Base-by-base conservation (phyloP, 2,888 invertebrate species). In the Chromoteleia sp. region DNA sequence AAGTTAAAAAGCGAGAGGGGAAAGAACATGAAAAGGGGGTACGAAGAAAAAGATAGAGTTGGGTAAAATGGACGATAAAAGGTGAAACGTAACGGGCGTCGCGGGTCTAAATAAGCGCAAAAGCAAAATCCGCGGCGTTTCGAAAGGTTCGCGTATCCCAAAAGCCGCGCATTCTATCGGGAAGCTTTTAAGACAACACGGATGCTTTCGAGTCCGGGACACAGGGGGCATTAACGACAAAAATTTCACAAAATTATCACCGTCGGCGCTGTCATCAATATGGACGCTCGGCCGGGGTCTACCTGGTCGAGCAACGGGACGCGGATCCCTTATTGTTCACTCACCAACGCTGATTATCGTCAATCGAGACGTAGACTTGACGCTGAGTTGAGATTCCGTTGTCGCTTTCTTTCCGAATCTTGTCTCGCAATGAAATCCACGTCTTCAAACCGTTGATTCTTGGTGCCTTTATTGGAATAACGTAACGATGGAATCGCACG, bases 211-310 rank as follows among this genome's bases (percentile, higher is more conserved):
- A 88, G 89, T 88, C 93, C 84, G 92, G 92, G 92, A 93, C 92
- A 93, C 92, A 94, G 94, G 94, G 94, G 94, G 94, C 94, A 94
- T 94, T 93, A 92, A 92, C 93, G 92, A 93, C 93, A 93, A 93
- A 94, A 94, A 94, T 93, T 94, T 93, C 94, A 92, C 92, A 92
- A 93, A 94, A 94, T 94, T 93, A 94, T 94, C 94, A 94, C 94
- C 92, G 94, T 93, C 93, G 94, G 94, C 94, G 94, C 94, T 94
- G 94, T 93, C 93, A 93, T 94, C 94, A 94, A 93, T 92, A 93
- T 93, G 93, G 93, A 92, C 92, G 90, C 83, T 33, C 36, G 36
- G 52, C 73, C 73, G 65, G 78, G 78, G 39, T 61, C 33, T 77
- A 63, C 74, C 68, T 74, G 73, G 45, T 61, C 52, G 54, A 17